Conservation (phyloP, 2,113 vertebrate genomes). For the Solea solea region DNA sequence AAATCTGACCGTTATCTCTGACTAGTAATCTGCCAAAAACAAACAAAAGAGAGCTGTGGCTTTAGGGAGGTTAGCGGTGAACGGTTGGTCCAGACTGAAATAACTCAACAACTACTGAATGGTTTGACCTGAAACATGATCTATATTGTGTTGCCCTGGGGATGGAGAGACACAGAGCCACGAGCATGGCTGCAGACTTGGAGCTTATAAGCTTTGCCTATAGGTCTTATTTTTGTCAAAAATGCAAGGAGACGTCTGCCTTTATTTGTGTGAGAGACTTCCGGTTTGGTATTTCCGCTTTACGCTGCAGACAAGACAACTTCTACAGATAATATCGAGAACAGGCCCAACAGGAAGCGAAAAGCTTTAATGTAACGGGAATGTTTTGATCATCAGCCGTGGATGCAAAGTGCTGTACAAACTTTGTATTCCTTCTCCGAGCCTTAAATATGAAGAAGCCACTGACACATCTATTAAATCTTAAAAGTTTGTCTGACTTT, state of each 20-base stretch:
- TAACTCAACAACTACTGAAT: background rate
- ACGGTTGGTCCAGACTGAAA: background rate
- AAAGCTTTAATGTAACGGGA: too few relatives aligned
- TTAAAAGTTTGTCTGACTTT: background rate
- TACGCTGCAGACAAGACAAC: too few relatives aligned
- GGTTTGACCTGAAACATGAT: background rate
- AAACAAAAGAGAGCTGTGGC: background rate
- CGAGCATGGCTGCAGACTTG: background rate
- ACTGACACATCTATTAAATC: too few relatives aligned
- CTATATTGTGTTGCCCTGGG: background rate
- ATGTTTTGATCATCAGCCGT: too few relatives aligned
- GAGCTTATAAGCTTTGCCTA: background rate
- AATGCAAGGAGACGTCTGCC: too few relatives aligned
- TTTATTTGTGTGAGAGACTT: too few relatives aligned
- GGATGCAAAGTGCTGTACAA: too few relatives aligned
- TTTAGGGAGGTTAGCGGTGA: background rate
- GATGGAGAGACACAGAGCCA: background rate
- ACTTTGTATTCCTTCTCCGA: too few relatives aligned
- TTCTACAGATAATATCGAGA: too few relatives aligned
- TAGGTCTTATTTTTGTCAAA: background rate
- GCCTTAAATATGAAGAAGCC: too few relatives aligned
- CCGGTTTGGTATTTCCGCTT: too few relatives aligned
- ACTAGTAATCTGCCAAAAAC: slow-evolving; percentile 7
- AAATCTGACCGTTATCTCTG: background rate
- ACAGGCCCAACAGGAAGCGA: too few relatives aligned